phyloP scores from a whole-genome alignment of 2,797 vertebrate genomes.

The Dendrocincla fuliginosa region DNA sequence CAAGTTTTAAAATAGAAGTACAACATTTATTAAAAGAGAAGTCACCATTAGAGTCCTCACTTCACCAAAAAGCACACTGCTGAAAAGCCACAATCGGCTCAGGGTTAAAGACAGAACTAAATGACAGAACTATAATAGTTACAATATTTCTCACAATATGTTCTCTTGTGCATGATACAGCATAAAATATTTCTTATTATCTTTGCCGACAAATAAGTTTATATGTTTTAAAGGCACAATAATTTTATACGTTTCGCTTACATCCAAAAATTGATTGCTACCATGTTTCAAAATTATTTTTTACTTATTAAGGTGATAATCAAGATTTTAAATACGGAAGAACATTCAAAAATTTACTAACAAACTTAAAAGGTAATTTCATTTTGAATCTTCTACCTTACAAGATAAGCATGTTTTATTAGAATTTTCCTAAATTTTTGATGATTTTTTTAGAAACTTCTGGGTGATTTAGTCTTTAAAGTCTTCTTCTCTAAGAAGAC shows the following conservation, averaged over 20 bases:
- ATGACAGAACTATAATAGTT: neutral
- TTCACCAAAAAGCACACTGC: neutral
- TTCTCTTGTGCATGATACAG: neutral
- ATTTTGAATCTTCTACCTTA: neutral
- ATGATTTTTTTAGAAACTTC: neutral
- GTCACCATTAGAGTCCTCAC: neutral
- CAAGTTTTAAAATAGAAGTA: neutral
- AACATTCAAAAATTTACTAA: neutral
- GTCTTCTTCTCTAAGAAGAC: neutral
- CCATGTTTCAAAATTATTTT: neutral
- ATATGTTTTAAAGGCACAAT: neutral
- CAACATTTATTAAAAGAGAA: neutral
- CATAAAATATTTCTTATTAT: neutral
- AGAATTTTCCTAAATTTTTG: neutral
- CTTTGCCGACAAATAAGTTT: neutral
- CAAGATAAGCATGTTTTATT: neutral
- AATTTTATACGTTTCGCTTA: neutral
- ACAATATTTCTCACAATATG: neutral
- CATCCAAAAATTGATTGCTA: neutral
- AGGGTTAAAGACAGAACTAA: neutral
- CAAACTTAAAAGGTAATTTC: neutral
- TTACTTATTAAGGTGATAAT: neutral
- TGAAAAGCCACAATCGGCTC: neutral
- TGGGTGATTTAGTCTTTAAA: neutral
- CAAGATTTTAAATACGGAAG: neutral